Evolutionary conservation across 1,140 invertebrate species (phyloP).

Genomic region (Lepidurus packardi): DNA sequence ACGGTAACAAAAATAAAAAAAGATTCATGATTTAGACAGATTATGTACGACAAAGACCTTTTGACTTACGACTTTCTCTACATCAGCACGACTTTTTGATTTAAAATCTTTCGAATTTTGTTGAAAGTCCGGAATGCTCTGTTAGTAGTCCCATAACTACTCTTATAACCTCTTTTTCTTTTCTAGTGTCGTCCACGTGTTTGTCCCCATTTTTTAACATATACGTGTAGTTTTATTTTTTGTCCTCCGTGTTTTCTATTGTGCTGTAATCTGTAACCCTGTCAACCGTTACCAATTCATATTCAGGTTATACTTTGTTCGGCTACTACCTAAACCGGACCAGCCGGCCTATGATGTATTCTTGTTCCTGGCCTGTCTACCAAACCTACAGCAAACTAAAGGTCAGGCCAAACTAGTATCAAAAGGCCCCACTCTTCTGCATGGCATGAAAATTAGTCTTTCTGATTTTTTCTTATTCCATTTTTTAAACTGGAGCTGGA

Average conservation of each 20-base stretch:
- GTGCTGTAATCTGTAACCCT: background rate
- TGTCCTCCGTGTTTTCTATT: background rate
- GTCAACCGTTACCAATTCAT: background rate
- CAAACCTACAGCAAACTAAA: conserved; percentile 50
- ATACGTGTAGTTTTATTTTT: background rate
- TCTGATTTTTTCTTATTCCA: background rate
- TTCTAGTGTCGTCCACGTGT: background rate
- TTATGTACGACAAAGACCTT: background rate
- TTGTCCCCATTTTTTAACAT: background rate
- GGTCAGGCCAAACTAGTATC: background rate
- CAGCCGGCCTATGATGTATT: conserved; percentile 88
- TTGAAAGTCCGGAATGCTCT: background rate
- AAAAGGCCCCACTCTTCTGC: too few relatives aligned
- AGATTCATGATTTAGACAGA: background rate
- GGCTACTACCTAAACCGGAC: conserved; percentile 78
- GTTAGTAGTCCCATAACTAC: background rate
- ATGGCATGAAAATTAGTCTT: background rate
- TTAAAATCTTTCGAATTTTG: background rate
- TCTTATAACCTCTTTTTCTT: background rate
- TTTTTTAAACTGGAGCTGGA: background rate
- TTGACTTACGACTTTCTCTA: background rate
- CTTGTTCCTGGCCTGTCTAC: conserved; percentile 96
- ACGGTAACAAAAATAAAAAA: conserved; percentile 50
- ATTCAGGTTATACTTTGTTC: conserved; percentile 81
- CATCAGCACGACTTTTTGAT: too few relatives aligned